Base-by-base conservation (phyloP, 2,888 invertebrate genomes). In the Xylota segnis region DNA sequence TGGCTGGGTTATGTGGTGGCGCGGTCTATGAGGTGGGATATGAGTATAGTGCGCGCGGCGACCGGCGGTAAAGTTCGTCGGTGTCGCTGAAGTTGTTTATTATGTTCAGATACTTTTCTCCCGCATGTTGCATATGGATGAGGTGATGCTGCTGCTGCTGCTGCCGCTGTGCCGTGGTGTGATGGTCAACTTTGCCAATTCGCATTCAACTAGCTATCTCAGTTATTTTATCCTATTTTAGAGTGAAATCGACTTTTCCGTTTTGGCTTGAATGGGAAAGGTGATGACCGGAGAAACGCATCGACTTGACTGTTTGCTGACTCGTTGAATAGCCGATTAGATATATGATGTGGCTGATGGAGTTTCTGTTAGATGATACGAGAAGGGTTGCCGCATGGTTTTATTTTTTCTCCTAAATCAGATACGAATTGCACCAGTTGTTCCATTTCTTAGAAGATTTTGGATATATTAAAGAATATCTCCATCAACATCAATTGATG, bases 71-170 rank as follows among this genome's bases (percentile, higher is more conserved):
- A 70, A 76, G 81, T 76, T 77, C 76, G 81, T 81, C 47, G 81
- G 79, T 84, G 75, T 86, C 81, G 81, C 65, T 68, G 29, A 81
- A 76, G 82, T 86, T 82, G 76, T 86, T 86, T 77, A 82, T 86
- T 82, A 76, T 81, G 76, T 82, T 65, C 71, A 47, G 71, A 81
- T 84, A 65, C 74, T 66, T 81, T 81, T 74, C 84, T 71, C 84
- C 81, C 84, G 84, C 84, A 86, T 76, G 66, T 72, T 86, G 86
- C 86, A 86, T 86, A 86, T 86, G 82, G 82, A 86, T 86, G 82
- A 86, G 82, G 70, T 74, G 40, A 34, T 29, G 32, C 6, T 56
- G 68, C 32, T 43, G 43, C 4, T 68, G 52, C 63, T 50, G 58
- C 18, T 9, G 37, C 50, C 47, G 37, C 50, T 63, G 34, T 9